Evolutionary conservation across 1,140 invertebrate genomes (phyloP), one percentile per base, ranked within the genome.

Genomic region (Cotesia glomerata): DNA sequence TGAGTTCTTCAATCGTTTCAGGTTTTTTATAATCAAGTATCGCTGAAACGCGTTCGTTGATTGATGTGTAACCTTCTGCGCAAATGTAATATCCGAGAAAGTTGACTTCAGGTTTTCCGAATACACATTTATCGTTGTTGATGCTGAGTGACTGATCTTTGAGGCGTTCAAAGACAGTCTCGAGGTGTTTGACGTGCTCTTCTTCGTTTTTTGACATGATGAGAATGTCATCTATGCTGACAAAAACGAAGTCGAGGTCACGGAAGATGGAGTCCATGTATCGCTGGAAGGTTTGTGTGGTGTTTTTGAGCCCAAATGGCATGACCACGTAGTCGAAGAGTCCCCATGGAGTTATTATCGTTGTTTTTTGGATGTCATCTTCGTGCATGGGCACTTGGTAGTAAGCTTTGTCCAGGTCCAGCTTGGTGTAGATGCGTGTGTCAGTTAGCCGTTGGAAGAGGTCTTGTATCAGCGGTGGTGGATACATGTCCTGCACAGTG

Each of bases 381-480:
- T 68, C 18, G 11, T 77, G 74, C 4, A 88, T 66, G 9, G 73
- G 69, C 8, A 89, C 75, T 71, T 90, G 87, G 75, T 81, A 82
- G 72, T 85, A 89, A 0, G 86, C 87, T 7, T 62, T 18, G 63
- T 85, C 81, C 2, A 76, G 71, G 7, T 72, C 64, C 7, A 82
- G 86, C 7, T 77, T n/a, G 7, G 72, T 39, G 70, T 88, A 88
- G 51, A 76, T 78, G 8, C 64, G 75, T 5, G 75, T 58, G 0
- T 79, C 80, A 1, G 63, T 59, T 13, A 89, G 36, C 1, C 58
- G 65, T 87, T 88, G 0, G 86, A 67, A 4, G 54, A 45, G 9
- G n/a, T n/a, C n/a, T n/a, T n/a, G n/a, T n/a, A n/a, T n/a, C n/a
- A n/a, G n/a, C n/a, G n/a, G n/a, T n/a, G n/a, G n/a, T n/a, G n/a